Evolutionary conservation across 2,888 invertebrate genomes (phyloP), one percentile per base, ranked within the genome.

Genomic region (Acleris literana): DNA sequence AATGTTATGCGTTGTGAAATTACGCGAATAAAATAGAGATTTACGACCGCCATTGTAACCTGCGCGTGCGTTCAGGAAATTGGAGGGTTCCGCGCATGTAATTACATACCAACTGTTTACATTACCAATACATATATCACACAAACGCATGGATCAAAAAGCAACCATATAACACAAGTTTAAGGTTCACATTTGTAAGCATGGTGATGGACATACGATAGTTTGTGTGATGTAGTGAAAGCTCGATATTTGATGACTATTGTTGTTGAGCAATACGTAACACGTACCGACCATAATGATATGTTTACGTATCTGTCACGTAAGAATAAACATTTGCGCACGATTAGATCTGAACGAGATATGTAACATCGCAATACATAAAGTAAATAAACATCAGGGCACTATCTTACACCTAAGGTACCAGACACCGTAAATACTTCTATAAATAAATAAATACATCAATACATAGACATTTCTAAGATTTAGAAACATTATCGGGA

Each of bases 221-320:
- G 46, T 46, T 16, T 17, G 2, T 46, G 39, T 39, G 39, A 13
- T 22, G 18, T 13, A 13, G 57, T n/a, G 57, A 57, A 57, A 57
- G 57, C 46, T n/a, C 46, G 56, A 57, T 44, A 55, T 43, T 22
- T 22, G 57, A 46, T 25, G 25, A 56, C 56, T 56, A 57, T 57
- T 57, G 57, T 57, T 57, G n/a, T 57, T 44, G 44, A 13, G 46
- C 7, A 46, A 46, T 46, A 46, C 46, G 17, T 46, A 46, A 46
- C 46, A 46, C 17, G 46, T 46, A n/a, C 17, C n/a, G 11, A 16
- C 20, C 43, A 57, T 44, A 57, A 44, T 25, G 18, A 57, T 46
- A 57, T 29, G 22, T 16, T 46, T 56, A 20, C 46, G 68, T 64
- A 69, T 69, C 68, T 59, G 69, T 69, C 69, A 69, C 65, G 70